Evolutionary conservation across 2,888 invertebrate genomes (phyloP), one percentile per base, ranked within the genome.

Genomic region (Melinopterus prodromus): DNA sequence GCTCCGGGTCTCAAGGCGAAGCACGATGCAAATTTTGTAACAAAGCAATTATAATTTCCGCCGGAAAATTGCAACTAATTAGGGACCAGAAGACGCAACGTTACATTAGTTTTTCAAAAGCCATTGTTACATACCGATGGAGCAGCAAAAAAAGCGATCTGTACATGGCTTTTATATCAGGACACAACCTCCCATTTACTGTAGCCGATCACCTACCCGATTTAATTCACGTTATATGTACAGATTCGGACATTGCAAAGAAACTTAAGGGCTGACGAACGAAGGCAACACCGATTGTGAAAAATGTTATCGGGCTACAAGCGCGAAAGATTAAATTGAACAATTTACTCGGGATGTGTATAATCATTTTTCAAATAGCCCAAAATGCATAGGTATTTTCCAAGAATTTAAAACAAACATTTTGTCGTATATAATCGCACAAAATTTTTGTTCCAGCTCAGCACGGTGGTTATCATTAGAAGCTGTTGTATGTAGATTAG

Each of bases 121-220:
- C 2, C 5, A 53, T 53, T 53, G 53, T 53, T 53, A 26, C 2
- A 2, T 53, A 9, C 53, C 5, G 53, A 53, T 53, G 53, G 53
- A 53, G 53, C 53, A 4, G 53, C 53, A 53, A 16, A 72, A 9
- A 36, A 72, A 76, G 70, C 16, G 84, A 84, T 82, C 79, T 84
- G 72, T 72, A 77, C 9, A 37, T 83, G 15, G 76, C 82, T 16
- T 83, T 85, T 74, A 71, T 85, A 70, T 83, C 83, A 16, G 85
- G 84, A 77, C 84, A 85, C 78, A 83, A 85, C 71, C 70, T 85
- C 15, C 83, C 85, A 38, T 83, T 85, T 72, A 80, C 76, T 77
- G 69, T 82, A n/a, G 80, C 82, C 35, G 82, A 83, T 71, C 85
- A 85, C 82, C 80, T 85, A 72, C 78, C 82, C n/a, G 76, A 81